Evolutionary conservation across 2,113 vertebrate species (phyloP).

Genomic region (Scomber colias): DNA sequence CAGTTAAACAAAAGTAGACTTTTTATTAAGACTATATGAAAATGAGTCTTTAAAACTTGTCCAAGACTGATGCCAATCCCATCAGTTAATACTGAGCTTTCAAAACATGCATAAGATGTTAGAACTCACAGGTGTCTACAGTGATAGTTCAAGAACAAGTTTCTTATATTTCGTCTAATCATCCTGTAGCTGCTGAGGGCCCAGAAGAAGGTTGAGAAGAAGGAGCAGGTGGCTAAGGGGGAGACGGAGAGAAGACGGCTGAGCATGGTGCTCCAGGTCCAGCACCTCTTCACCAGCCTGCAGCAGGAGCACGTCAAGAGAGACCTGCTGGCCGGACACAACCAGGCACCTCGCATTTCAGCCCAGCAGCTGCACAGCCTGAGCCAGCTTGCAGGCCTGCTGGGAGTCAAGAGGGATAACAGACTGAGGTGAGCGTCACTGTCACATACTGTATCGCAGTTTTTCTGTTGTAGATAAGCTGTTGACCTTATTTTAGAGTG

Average conservation of each 20-base stretch:
- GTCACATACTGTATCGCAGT: not conserved
- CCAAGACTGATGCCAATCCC: too few species aligned
- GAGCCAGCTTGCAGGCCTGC: slow-evolving; percentile 88
- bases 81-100: too few species aligned
- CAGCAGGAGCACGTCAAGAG: slow-evolving; percentile 88
- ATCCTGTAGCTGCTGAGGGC: slow-evolving; percentile 89
- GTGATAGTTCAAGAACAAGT: too few species aligned
- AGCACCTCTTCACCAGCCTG: slow-evolving; percentile 91
- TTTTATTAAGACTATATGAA: too few species aligned
- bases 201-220: slow-evolving; percentile 89
- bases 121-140: too few species aligned
- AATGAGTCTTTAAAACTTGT: too few species aligned
- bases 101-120: too few species aligned
- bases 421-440: slow-evolving; percentile 83
- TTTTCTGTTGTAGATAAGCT: too few species aligned
- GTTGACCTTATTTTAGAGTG: too few species aligned
- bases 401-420: slow-evolving; percentile 87
- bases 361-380: slow-evolving; percentile 90
- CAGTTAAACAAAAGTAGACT: too few species aligned
- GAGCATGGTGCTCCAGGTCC: slow-evolving; percentile 89
- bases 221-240: slow-evolving; percentile 85
- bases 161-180: not conserved
- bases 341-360: slow-evolving; percentile 87
- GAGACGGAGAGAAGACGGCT: slow-evolving; percentile 91
- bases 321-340: slow-evolving; percentile 87